These are phyloP conservation scores for Caenorhabditis zanzibari DNA, from an alignment of 2,888 invertebrate species.

Conservation along the genomic window DNA sequence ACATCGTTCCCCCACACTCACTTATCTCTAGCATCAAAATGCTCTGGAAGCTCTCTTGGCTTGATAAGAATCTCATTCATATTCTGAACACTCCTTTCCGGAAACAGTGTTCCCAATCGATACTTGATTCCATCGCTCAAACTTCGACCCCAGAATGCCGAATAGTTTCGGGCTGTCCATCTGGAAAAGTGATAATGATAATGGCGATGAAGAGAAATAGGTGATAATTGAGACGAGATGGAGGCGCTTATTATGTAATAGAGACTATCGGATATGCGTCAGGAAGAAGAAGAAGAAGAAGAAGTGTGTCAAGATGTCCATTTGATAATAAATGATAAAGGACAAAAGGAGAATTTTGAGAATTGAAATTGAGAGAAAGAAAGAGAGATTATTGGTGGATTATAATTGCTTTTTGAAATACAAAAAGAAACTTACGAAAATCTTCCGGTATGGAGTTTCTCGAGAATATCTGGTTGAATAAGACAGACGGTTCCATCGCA, in stretches of 20 bases:
- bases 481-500: conserved; percentile 89
- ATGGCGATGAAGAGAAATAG: not conserved
- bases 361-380: conserved; percentile 17
- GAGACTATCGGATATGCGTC: conserved; percentile 14
- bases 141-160: conserved; percentile 91
- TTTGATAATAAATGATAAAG: conserved; percentile 10
- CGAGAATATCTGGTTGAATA: conserved; percentile 88
- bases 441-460: conserved; percentile 87
- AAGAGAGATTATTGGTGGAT: conserved; percentile 5
- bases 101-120: conserved; percentile 88
- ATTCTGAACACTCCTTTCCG: conserved; percentile 85
- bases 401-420: conserved; percentile 13
- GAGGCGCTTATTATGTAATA: conserved; percentile 46
- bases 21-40: conserved; percentile 89
- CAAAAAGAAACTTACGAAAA: conserved; percentile 83
- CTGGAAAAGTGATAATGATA: conserved; percentile 84
- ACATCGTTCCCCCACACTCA: too few species aligned
- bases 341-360: conserved; percentile 10
- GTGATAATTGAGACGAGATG: conserved; percentile 13
- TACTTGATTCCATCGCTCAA: conserved; percentile 90
- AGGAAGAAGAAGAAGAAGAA: conserved; percentile 13
- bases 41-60: conserved; percentile 86
- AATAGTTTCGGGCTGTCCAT: conserved; percentile 91
- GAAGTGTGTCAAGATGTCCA: conserved; percentile 52
- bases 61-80: conserved; percentile 85